Percentiles rank a stretch among this genome's conserved stretches.
Evolutionary conservation across 2,888 invertebrate genomes (phyloP).

Genomic region (Dioctria linearis): DNA sequence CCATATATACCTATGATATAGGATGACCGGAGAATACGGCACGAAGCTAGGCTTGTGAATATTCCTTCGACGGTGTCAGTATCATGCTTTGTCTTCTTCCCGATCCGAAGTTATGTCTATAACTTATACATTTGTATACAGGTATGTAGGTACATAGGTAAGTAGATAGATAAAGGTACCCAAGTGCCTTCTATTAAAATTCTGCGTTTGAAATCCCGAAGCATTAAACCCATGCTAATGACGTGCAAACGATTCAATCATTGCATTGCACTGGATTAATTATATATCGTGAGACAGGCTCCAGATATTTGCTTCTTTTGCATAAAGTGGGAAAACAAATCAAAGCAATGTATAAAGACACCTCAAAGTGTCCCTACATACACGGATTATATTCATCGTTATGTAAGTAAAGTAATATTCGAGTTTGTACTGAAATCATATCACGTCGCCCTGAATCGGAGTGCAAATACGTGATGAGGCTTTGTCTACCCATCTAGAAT

Average conservation of each 20-base stretch:
- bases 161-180: neutral
- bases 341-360: neutral
- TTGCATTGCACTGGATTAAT: slow-evolving; percentile 13
- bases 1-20: slow-evolving; percentile 14
- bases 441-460: slow-evolving; percentile 6
- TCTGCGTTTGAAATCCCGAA: slow-evolving; percentile 34
- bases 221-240: slow-evolving; percentile 35
- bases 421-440: slow-evolving; percentile 7
- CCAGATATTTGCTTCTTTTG: slow-evolving; percentile 8
- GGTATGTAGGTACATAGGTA: neutral
- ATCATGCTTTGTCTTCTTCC: slow-evolving; percentile 20
- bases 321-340: neutral
- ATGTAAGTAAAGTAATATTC: neutral
- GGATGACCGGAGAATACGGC: slow-evolving; percentile 19
- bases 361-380: neutral
- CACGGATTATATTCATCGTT: neutral
- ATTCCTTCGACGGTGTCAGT: slow-evolving; percentile 30
- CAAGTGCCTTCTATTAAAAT: slow-evolving; percentile 31
- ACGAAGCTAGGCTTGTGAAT: slow-evolving; percentile 7
- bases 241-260: slow-evolving; percentile 47
- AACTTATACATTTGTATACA: no score
- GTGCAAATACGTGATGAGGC: slow-evolving; percentile 14
- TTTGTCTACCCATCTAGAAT: neutral
- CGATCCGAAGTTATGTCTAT: neutral
- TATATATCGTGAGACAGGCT: slow-evolving; percentile 6